Percentiles rank a stretch among this genome's conserved stretches.
These are phyloP conservation scores for Crioceris asparagi DNA, from an alignment of 2,888 invertebrate genomes.

Conservation along the genomic window DNA sequence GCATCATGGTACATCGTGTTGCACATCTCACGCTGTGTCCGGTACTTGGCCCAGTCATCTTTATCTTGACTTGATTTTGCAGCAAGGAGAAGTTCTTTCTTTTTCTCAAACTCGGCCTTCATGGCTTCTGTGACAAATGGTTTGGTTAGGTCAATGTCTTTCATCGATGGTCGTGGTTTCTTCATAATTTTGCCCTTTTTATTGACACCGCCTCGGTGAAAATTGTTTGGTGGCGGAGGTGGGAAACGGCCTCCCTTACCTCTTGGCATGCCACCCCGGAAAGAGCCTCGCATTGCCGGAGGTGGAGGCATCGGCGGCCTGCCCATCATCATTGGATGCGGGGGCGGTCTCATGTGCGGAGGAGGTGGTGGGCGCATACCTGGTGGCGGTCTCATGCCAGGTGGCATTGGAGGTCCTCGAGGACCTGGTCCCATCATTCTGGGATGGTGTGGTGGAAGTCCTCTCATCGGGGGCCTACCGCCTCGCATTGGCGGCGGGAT, in stretches of 20 bases:
- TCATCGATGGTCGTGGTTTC: slow-evolving; percentile 23
- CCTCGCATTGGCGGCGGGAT: slow-evolving; percentile 26
- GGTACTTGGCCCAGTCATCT: slow-evolving; percentile 46
- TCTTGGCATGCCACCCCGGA: slow-evolving; percentile 22
- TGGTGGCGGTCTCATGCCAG: slow-evolving; percentile 27
- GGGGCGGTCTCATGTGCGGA: slow-evolving; percentile 25
- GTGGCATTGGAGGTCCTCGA: slow-evolving; percentile 21
- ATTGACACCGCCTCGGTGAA: slow-evolving; percentile 19
- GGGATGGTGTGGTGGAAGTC: slow-evolving; percentile 20
- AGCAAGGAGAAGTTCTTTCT: slow-evolving; percentile 41
- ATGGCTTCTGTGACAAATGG: slow-evolving; percentile 49
- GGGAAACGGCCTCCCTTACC: slow-evolving; percentile 17
- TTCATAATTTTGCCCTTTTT: slow-evolving; percentile 31
- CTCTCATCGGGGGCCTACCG: slow-evolving; percentile 17
- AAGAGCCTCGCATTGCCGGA: slow-evolving; percentile 21
- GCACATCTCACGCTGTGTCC: slow-evolving; percentile 48
- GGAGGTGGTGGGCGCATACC: slow-evolving; percentile 24
- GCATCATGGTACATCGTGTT: slow-evolving; percentile 45
- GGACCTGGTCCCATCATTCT: slow-evolving; percentile 22
- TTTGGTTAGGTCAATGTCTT: slow-evolving; percentile 39
- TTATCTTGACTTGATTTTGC: slow-evolving; percentile 41
- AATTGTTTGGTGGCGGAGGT: slow-evolving; percentile 7
- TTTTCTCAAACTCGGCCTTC: slow-evolving; percentile 39
- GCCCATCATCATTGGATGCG: slow-evolving; percentile 28
- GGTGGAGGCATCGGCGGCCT: slow-evolving; percentile 21